Evolutionary conservation across 35 echinoderm and acorn worm genomes (phyloP).

Genomic region (Apostichopus japonicus): DNA sequence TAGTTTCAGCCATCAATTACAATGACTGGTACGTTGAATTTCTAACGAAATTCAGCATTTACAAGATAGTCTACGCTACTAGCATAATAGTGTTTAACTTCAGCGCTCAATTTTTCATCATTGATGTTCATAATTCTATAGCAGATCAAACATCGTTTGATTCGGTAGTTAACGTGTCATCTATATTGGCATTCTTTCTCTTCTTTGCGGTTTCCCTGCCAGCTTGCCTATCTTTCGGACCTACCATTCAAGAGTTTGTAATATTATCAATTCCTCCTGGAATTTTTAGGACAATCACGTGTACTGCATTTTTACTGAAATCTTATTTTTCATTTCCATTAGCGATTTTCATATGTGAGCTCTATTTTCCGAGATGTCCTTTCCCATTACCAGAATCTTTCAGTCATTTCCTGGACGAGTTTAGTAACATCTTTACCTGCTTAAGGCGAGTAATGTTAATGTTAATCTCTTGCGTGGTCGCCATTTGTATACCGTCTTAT

Average conservation of each 20-base stretch:
- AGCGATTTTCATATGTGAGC: conserved; percentile 16
- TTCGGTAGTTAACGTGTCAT: conserved; percentile 3
- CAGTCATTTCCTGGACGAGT: background rate
- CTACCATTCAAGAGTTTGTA: conserved; percentile 18
- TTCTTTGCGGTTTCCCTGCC: background rate
- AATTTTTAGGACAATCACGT: background rate
- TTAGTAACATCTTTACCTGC: background rate
- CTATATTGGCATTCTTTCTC: background rate
- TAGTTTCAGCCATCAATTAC: background rate
- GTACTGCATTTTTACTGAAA: conserved; percentile 16
- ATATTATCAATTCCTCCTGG: conserved; percentile 2
- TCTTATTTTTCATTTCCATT: conserved; percentile 28
- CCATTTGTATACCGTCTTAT: conserved; percentile 17
- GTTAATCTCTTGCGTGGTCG: background rate
- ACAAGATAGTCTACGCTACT: conserved; percentile 1
- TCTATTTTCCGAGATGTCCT: background rate
- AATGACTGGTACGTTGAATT: conserved; percentile 18
- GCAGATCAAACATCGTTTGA: background rate
- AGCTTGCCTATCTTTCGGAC: conserved; percentile 16
- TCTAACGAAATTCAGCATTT: background rate
- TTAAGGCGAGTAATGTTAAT: background rate
- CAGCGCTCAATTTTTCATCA: conserved; percentile 52
- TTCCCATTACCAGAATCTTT: background rate
- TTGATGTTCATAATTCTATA: conserved; percentile 29
- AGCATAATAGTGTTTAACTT: conserved; percentile 44